Base-by-base conservation (phyloP, 2,113 vertebrate genomes). In the Agapornis roseicollis region DNA sequence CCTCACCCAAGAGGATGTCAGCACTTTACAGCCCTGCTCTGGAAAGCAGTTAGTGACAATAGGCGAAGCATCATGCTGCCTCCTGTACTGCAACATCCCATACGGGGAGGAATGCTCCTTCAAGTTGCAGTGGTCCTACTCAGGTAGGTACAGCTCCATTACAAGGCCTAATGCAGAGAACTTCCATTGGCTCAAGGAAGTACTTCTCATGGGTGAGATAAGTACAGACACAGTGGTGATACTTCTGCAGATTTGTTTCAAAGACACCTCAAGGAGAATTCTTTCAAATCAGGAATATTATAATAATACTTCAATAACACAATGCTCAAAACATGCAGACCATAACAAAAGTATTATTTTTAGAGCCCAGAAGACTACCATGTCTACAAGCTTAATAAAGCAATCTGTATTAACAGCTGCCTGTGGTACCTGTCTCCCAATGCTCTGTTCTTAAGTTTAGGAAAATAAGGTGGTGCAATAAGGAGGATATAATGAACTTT, bases 271-370 rank as follows among this genome's bases (percentile, higher is more conserved):
- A 15, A 2, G 27, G 7, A 24, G 39, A 27, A 1, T 6, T 72
- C 35, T 72, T 58, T 85, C 41, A 18, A 19, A 44, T 8, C 10
- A 44, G 58, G 44, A 72, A n/a, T 33, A 23, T 56, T 56, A 25
- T 27, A 77, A 3, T 31, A 42, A n/a, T 29, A 33, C 10, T 64
- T 93, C 4, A 42, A 63, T 58, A 44, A 37, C 5, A 31, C 0
- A 58, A 31, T 28, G 37, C 24, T 94, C 1, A 4, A 52, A 80
- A n/a, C n/a, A 23, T 2, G 2, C 0, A 1, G 39, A 29, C 9
- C 0, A 1, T 13, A 50, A 66, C 7, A 39, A 2, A 46, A 50
- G 27, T 8, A 25, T 3, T n/a, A 15, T 27, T 42, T 74, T 60
- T 35, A 18, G 41, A n/a, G 24, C 22, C 24, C n/a, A 49, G 47